phyloP scores from a whole-genome alignment of 2,113 vertebrate species.

The Scalopus aquaticus region DNA sequence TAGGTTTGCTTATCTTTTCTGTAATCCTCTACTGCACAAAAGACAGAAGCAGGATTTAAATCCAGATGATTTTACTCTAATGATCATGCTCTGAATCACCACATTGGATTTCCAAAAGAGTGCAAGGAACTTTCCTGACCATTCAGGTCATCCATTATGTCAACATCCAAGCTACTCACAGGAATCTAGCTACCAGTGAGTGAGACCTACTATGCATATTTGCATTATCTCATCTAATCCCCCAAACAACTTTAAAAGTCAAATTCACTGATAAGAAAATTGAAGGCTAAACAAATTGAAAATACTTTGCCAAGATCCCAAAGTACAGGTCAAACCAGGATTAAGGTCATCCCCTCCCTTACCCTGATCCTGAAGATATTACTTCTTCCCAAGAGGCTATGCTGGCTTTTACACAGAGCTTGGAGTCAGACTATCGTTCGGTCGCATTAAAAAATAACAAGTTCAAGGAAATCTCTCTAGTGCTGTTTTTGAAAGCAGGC shows the following conservation, averaged over 20 bases:
- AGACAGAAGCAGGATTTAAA: neutral
- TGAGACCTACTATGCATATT: neutral
- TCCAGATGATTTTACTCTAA: neutral
- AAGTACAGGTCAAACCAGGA: neutral
- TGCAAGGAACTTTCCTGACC: neutral
- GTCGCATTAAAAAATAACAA: neutral
- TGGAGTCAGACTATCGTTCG: neutral
- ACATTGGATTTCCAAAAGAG: neutral
- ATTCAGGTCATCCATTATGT: neutral
- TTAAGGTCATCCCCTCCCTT: neutral
- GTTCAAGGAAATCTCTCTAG: neutral
- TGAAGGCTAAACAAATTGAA: constrained; percentile 7
- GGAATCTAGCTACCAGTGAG: neutral
- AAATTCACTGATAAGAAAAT: neutral
- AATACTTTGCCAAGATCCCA: constrained; percentile 1
- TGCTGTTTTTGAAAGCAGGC: constrained; percentile 21
- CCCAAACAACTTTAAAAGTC: neutral
- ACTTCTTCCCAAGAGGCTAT: neutral
- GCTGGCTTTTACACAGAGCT: neutral
- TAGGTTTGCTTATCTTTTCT: neutral
- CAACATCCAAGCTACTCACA: neutral
- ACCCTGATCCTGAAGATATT: neutral
- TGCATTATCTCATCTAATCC: neutral
- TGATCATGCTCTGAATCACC: neutral
- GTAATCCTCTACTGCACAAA: neutral